Base-by-base conservation (phyloP, 2,113 vertebrate genomes). In the Suncus etruscus region DNA sequence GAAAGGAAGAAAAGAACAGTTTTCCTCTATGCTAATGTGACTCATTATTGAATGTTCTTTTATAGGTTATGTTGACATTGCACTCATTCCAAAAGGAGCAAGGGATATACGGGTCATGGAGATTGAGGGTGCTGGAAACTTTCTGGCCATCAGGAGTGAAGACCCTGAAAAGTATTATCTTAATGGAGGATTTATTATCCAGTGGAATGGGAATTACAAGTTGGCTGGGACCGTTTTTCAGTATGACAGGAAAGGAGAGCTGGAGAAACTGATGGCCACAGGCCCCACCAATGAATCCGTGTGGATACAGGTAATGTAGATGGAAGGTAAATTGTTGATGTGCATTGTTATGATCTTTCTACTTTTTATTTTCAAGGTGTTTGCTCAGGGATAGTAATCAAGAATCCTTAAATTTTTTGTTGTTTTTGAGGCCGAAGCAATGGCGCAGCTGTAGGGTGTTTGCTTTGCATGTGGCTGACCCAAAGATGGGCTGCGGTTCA, bases 121-220 rank as follows among this genome's bases (percentile, higher is more conserved):
- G 97, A 95, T 99, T 73, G 97, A 98, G 93, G 99, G 98, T 95
- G 98, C 99, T 61, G 99, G 98, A 91, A 99, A 99, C 96, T 99
- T 99, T 96, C 98, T 99, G 96, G 99, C 98, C 27, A 96, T 99
- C 70, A 97, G 98, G 92, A 98, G 98, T 79, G 97, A 98, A 95
- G 96, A 98, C 75, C 98, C 98, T 7, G 98, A 98, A 86, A 98
- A 99, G 65, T 99, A 99, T 90, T 99, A 98, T 92, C 98, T 99
- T 91, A 99, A 99, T 51, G 99, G 99, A 87, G 98, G 98, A 88
- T 99, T 98, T 96, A 99, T 99, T 96, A 99, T 99, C 97, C 99
- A 99, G 92, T 99, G 99, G 99, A 99, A 99, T 15, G 99, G 99
- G 10, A 99, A 99, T 96, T 99, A 99, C 83, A 98, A 98, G 94